A percentile compares a stretch with the other conserved stretches of the same genome.
phyloP scores from a whole-genome alignment of 2,113 vertebrate species.

The Macaca fascicularis region DNA sequence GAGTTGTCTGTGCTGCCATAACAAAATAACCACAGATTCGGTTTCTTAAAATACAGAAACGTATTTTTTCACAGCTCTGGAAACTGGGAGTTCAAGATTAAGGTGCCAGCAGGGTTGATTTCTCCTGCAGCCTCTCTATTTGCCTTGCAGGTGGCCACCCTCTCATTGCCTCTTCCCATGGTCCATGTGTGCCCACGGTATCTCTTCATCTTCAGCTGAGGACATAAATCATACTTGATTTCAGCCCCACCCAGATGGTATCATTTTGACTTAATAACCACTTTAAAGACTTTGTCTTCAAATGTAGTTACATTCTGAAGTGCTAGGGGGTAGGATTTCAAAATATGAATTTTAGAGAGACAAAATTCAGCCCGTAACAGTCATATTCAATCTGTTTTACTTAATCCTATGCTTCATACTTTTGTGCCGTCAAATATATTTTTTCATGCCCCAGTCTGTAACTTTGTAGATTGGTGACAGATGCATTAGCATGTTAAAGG shows the following conservation, averaged over 20 bases:
- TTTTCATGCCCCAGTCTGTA: background rate
- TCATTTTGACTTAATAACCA: background rate
- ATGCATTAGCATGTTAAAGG: background rate
- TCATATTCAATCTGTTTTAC: background rate
- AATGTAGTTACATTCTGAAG: background rate
- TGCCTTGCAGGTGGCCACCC: background rate
- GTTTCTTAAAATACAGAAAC: background rate
- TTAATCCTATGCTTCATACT: background rate
- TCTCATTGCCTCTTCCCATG: background rate
- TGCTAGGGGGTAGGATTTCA: background rate
- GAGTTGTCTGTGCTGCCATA: background rate
- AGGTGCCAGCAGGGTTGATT: background rate
- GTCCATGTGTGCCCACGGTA: background rate
- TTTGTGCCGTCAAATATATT: background rate
- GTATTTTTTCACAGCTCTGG: background rate
- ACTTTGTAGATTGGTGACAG: background rate
- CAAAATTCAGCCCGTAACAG: background rate
- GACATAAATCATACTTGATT: background rate
- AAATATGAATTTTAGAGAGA: background rate
- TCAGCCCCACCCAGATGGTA: background rate
- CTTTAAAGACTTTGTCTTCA: background rate
- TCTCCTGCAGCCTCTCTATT: background rate
- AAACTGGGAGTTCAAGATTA: background rate
- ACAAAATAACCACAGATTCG: background rate
- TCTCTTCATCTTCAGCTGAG: background rate